Evolutionary conservation across 2,113 vertebrate species (phyloP), one percentile per base, ranked within the genome.

Genomic region (Hipposideros armiger): DNA sequence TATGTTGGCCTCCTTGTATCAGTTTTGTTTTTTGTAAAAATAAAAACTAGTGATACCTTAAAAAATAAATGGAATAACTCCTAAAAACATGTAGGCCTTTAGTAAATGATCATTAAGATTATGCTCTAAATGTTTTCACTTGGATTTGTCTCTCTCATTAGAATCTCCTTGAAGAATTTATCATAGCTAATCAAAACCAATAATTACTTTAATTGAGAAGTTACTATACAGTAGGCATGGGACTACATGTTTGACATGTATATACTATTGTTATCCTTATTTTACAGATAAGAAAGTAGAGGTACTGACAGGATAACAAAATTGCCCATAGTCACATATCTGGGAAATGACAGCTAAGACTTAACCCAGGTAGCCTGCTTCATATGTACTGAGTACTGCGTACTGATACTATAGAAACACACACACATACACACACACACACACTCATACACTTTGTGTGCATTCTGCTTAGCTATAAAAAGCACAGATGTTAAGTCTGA

Each of bases 131-230:
- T 74, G 52, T 47, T 66, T 86, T 66, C n/a, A 80, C 15, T 66
- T 74, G 32, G 19, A 83, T 42, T 32, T 81, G 2, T 91, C 36
- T 69, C 11, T 16, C 26, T 88, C 22, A 11, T 76, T 95, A 40
- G 0, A 84, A 60, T 72, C n/a, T 92, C 42, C 45, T 93, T 73
- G 28, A 94, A 54, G 40, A 77, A 62, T n/a, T 72, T 82, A 30
- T 70, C 14, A 84, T 26, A 32, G 32, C 17, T 69, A 78, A 94
- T 84, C 82, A 87, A 92, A 91, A 47, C 16, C 60, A 82, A 42
- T 52, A 82, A 17, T n/a, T 47, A 40, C n/a, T 87, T 42, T 77
- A 89, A 80, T n/a, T 84, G 28, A 64, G 22, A 47, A 74, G 64
- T 92, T 60, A 17, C 36, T 87, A 4, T 30, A 78, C 7, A 89